These are phyloP conservation scores for Columba livia DNA, from an alignment of 2,113 vertebrate species.

Conservation along the genomic window DNA sequence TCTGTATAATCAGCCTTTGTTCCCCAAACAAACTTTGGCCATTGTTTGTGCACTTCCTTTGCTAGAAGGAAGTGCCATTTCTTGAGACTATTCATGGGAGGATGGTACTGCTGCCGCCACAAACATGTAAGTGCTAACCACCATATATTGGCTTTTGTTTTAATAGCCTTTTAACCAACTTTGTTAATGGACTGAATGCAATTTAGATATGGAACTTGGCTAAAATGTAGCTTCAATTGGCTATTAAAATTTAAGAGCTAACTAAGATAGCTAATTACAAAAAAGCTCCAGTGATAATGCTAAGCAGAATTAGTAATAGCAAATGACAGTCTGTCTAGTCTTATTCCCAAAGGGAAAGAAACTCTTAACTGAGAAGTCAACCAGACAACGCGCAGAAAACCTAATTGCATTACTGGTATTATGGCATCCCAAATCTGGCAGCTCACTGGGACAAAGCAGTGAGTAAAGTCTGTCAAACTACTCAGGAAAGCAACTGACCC, in stretches of 20 bases:
- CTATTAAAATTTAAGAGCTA: conserved; percentile 90
- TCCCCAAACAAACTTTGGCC: neutral
- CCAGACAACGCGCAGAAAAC: conserved; percentile 75
- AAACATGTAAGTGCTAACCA: conserved; percentile 63
- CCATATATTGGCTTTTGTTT: conserved; percentile 78
- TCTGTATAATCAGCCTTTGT: neutral
- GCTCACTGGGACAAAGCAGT: conserved; percentile 63
- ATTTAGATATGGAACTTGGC: conserved; percentile 88
- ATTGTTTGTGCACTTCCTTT: conserved; percentile 10
- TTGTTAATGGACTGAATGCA: conserved; percentile 85
- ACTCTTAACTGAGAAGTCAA: conserved; percentile 81
- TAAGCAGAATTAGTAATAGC: conserved; percentile 83
- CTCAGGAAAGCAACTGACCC: conserved; percentile 39
- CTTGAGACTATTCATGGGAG: conserved; percentile 36
- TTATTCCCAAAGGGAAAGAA: conserved; percentile 80
- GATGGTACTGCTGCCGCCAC: conserved; percentile 27
- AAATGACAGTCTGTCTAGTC: conserved; percentile 85
- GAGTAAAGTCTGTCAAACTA: conserved; percentile 45
- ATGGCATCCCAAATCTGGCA: conserved; percentile 73
- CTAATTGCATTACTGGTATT: conserved; percentile 76
- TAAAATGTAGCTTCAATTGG: conserved; percentile 85
- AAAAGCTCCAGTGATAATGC: conserved; percentile 79
- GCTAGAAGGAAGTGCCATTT: conserved; percentile 11
- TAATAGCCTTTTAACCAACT: conserved; percentile 87
- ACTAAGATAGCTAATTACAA: conserved; percentile 87